Evolutionary conservation across 2,113 vertebrate genomes (phyloP).

Genomic region (Neolamprologus cancellatus): DNA sequence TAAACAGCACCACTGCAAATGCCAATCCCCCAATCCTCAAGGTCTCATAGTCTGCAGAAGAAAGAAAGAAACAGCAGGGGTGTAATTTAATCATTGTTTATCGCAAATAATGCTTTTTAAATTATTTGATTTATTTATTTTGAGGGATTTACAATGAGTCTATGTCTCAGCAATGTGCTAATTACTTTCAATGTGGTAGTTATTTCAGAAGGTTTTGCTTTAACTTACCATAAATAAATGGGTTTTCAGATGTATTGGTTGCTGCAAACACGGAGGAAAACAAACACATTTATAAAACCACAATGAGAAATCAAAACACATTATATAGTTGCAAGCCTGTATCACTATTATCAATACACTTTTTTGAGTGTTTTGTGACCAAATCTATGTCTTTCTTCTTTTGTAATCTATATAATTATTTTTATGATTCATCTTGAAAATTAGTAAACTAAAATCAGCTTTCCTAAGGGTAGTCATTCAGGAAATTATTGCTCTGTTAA

Average conservation of each 20-base stretch:
- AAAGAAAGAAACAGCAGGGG: not conserved
- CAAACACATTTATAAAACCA: not conserved
- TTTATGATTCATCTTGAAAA: not conserved
- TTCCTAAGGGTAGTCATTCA: not conserved
- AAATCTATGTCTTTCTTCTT: not conserved
- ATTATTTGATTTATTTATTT: not conserved
- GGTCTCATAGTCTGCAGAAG: slow-evolving; percentile 84
- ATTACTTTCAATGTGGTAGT: not conserved
- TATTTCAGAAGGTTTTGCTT: not conserved
- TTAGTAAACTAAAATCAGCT: not conserved
- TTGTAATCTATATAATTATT: not conserved
- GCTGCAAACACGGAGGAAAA: slow-evolving; percentile 12
- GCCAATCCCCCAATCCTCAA: slow-evolving; percentile 90
- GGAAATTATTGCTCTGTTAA: not conserved
- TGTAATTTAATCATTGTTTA: not conserved
- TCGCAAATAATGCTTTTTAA: not conserved
- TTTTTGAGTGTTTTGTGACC: not conserved
- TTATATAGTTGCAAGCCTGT: no score
- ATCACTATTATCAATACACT: not conserved
- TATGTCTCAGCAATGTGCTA: not conserved
- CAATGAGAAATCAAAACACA: not conserved
- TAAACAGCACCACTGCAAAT: slow-evolving; percentile 91
- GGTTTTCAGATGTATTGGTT: slow-evolving; percentile 20
- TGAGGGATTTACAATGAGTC: not conserved
- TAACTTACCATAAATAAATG: slow-evolving; percentile 64